A percentile compares a stretch with the other conserved stretches of the same genome.
phyloP scores from a whole-genome alignment of 2,888 invertebrate genomes.

The Abrostola tripartita region DNA sequence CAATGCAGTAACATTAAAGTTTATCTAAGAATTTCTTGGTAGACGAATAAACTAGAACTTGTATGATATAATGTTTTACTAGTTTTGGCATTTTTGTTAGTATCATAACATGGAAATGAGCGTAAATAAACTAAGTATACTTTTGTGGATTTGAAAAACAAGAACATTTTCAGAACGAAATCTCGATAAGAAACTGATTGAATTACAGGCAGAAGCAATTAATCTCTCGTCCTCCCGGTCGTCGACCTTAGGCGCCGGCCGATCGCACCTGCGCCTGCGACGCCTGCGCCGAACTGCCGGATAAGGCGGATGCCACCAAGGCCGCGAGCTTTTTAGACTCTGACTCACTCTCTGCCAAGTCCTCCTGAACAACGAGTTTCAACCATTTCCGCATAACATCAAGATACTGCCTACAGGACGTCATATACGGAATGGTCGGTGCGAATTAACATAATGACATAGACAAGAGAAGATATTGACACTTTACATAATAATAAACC shows the following conservation, averaged over 20 bases:
- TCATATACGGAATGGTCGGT: background rate
- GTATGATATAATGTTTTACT: background rate
- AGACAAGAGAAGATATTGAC: background rate
- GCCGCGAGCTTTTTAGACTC: slow-evolving; percentile 69
- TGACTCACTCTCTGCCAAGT: slow-evolving; percentile 58
- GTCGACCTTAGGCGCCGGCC: slow-evolving; percentile 72
- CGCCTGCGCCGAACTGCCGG: slow-evolving; percentile 51
- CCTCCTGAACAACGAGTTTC: slow-evolving; percentile 42
- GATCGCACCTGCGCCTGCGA: slow-evolving; percentile 78
- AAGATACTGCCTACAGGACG: slow-evolving; percentile 24
- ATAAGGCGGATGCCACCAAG: slow-evolving; percentile 76
- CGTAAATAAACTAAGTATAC: too few relatives aligned
- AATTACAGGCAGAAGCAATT: slow-evolving; percentile 60
- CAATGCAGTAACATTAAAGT: slow-evolving; percentile 37
- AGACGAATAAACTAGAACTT: background rate
- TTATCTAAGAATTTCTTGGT: slow-evolving; percentile 17
- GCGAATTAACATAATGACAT: slow-evolving; percentile 7
- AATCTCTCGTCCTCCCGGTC: slow-evolving; percentile 70
- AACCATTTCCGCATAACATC: slow-evolving; percentile 47
- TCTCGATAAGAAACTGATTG: slow-evolving; percentile 47
- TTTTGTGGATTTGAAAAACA: background rate
- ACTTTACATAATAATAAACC: too few relatives aligned
- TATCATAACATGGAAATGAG: too few relatives aligned
- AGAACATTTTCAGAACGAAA: slow-evolving; percentile 5
- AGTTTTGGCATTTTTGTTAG: background rate